Conservation (phyloP, 2,888 invertebrate species). For the Yponomeuta cagnagella region DNA sequence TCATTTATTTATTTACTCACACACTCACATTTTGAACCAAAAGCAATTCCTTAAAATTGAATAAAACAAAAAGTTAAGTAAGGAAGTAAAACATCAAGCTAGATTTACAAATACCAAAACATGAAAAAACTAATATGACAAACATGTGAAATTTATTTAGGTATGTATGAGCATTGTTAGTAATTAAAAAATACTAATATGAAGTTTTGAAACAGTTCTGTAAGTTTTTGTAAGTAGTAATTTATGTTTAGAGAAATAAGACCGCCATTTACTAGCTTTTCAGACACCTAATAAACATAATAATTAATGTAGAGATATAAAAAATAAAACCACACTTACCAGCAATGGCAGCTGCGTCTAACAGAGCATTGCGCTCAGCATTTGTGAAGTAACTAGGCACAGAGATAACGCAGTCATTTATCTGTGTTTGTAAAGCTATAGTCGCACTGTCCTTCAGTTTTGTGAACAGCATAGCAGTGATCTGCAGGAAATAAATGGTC, state of each 20-base stretch:
- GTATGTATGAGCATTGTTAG: too few relatives aligned
- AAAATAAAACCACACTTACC: slow-evolving; percentile 61
- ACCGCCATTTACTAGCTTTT: not conserved
- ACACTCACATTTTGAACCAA: too few relatives aligned
- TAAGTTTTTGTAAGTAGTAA: not conserved
- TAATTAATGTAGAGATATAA: not conserved
- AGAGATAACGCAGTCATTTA: slow-evolving; percentile 95
- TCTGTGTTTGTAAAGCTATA: slow-evolving; percentile 89
- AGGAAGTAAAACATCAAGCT: too few relatives aligned
- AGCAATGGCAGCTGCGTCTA: slow-evolving; percentile 94
- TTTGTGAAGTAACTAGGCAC: slow-evolving; percentile 97
- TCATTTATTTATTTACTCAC: too few relatives aligned
- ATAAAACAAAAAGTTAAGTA: too few relatives aligned
- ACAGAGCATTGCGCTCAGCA: slow-evolving; percentile 91
- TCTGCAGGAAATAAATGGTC: slow-evolving; percentile 42
- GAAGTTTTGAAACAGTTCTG: too few relatives aligned
- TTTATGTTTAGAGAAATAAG: not conserved
- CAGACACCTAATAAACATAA: not conserved
- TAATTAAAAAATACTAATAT: too few relatives aligned
- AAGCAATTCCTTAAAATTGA: too few relatives aligned
- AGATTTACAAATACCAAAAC: too few relatives aligned
- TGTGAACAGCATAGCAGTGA: slow-evolving; percentile 96
- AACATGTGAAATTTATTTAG: too few relatives aligned
- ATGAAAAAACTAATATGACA: not conserved
- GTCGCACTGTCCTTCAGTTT: slow-evolving; percentile 96